phyloP scores from a whole-genome alignment of 2,888 invertebrate genomes.

The Cheilosia pagana region DNA sequence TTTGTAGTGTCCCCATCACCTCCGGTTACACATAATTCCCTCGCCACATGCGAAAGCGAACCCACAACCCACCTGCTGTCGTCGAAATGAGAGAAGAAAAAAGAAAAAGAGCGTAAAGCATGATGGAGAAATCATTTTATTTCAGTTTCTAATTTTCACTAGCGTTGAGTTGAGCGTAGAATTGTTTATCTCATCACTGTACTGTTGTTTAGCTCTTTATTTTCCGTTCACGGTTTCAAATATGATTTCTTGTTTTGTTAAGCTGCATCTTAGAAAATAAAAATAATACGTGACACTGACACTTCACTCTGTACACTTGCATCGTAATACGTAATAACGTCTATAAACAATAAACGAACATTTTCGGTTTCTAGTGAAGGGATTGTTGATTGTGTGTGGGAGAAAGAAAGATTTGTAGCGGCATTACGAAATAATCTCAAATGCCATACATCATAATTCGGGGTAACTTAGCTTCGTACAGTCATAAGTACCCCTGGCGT shows the following conservation, averaged over 20 bases:
- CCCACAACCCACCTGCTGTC: conserved; percentile 76
- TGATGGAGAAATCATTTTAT: conserved; percentile 58
- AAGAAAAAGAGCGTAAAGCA: conserved; percentile 42
- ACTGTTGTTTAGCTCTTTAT: conserved; percentile 30
- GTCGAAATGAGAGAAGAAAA: conserved; percentile 39
- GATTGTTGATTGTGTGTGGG: conserved; percentile 31
- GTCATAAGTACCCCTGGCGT: conserved; percentile 94
- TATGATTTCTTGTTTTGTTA: conserved; percentile 24
- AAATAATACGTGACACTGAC: conserved; percentile 7
- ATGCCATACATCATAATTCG: conserved; percentile 96
- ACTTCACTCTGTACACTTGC: conserved; percentile 16
- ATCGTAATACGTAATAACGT: conserved; percentile 40
- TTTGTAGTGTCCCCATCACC: conserved; percentile 20
- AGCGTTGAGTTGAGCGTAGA: conserved; percentile 35
- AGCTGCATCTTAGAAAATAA: conserved; percentile 27
- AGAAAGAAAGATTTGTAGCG: conserved; percentile 69
- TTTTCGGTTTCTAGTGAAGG: conserved; percentile 67
- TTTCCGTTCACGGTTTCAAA: conserved; percentile 9
- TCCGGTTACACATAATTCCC: conserved; percentile 7
- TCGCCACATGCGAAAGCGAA: conserved; percentile 1
- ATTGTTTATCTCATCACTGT: conserved; percentile 14
- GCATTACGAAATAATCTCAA: conserved; percentile 78
- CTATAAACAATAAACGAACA: conserved; percentile 17
- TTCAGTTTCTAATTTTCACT: conserved; percentile 66
- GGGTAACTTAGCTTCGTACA: conserved; percentile 94